Evolutionary conservation across 37 sponge, comb jelly and placozoan species (phyloP).

Genomic region (Theonella swinhoei): DNA sequence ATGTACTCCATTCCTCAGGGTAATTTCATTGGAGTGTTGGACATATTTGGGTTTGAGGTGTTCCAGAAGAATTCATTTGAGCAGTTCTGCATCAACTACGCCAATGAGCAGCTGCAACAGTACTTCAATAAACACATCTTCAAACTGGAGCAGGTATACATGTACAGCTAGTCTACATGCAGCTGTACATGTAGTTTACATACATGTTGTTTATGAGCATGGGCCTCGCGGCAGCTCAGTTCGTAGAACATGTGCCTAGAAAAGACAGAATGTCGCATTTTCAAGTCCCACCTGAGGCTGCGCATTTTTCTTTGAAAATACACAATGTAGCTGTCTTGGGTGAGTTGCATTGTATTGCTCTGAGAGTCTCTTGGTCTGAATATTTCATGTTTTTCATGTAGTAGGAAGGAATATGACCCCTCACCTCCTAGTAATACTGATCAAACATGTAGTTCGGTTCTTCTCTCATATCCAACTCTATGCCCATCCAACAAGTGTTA

Average conservation of each 20-base stretch:
- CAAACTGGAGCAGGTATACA: constrained; percentile 85
- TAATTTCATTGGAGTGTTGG: constrained; percentile 91
- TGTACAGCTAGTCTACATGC: neutral
- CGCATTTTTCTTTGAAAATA: neutral
- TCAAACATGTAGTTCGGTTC: too few species aligned
- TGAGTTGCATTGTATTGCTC: neutral
- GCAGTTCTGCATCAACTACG: constrained; percentile 99
- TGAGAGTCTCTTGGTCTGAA: too few species aligned
- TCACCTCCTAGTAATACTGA: too few species aligned
- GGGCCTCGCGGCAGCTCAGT: too few species aligned
- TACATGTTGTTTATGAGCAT: neutral
- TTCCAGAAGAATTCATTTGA: constrained; percentile 94
- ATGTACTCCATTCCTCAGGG: too few species aligned
- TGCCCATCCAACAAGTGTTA: too few species aligned
- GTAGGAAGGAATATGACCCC: too few species aligned
- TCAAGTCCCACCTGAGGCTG: neutral
- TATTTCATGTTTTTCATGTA: too few species aligned
- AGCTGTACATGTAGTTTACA: neutral
- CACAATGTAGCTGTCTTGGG: neutral
- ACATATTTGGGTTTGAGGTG: constrained; percentile 99
- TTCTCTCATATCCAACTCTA: too few species aligned
- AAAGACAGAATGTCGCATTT: neutral
- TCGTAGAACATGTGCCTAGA: too few species aligned
- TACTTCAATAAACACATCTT: constrained; percentile 99
- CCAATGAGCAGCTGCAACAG: constrained; percentile 98